Base-by-base conservation (phyloP, 2,797 vertebrate species). In the Oryzias dopingdopingensis region DNA sequence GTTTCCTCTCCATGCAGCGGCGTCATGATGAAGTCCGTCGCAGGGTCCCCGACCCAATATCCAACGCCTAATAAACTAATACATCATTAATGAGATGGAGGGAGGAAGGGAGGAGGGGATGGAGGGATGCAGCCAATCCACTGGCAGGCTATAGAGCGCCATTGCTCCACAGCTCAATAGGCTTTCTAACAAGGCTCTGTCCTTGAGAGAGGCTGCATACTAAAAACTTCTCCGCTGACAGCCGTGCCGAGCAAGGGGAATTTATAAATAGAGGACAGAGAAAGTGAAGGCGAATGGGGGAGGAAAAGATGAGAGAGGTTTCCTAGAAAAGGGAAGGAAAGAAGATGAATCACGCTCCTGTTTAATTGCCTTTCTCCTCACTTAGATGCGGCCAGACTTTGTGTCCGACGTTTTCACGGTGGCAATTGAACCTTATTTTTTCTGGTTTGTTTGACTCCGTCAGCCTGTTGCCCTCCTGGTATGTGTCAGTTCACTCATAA, bases 121-220 rank as follows among this genome's bases (percentile, higher is more conserved):
- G 78, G 77, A 69, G 72, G 70, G 79, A 76, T 58, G 70, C 78
- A 76, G 60, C 8, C 52, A 66, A 66, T 70, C 81, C 79, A 66
- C 77, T 70, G 75, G 59, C 59, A 54, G 67, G 76, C 78, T 70
- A 53, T 14, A 74, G 77, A 70, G 1, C 65, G 86, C 84, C 69
- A 76, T 76, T 69, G 85, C 85, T 79, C 78, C 83, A 85, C 86
- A 88, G 88, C 88, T 90, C 88, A 85, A 90, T 90, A 86, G 86
- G 80, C 84, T 89, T 89, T 90, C 90, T 82, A 90, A 86, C 59
- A 63, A 88, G 83, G 80, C 85, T 85, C 74, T 47, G 90, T 92
- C 92, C 93, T 94, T 95, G 92, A 94, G 86, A 83, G 81, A 91
- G 81, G 89, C 82, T 86, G 92, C 90, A 93, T 91, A 88, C 90